Evolutionary conservation across 1,140 invertebrate species (phyloP).

Genomic region (Drosophila guanche): DNA sequence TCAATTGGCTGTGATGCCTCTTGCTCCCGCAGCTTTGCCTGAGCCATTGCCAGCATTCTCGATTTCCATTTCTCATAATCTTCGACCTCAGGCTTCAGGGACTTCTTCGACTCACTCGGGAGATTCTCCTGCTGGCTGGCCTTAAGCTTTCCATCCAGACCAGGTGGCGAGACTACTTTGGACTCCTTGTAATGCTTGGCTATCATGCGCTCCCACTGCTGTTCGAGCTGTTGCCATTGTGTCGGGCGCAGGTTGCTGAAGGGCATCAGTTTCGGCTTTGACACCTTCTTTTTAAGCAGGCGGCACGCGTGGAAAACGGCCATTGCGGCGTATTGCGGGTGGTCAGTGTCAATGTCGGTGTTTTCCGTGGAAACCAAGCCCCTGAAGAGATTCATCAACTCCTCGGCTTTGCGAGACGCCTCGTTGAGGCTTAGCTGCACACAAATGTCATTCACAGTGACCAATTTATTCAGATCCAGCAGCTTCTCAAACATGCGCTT

Average conservation of each 20-base stretch:
- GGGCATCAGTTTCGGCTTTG: conserved; percentile 77
- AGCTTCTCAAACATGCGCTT: conserved; percentile 83
- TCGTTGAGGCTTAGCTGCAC: conserved; percentile 82
- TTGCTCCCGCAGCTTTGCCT: conserved; percentile 53
- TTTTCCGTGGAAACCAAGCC: conserved; percentile 48
- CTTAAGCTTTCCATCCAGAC: conserved; percentile 51
- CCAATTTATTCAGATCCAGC: conserved; percentile 78
- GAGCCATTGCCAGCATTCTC: conserved; percentile 62
- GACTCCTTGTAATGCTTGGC: conserved; percentile 61
- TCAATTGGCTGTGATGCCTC: not conserved
- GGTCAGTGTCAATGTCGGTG: conserved; percentile 61
- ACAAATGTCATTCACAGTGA: conserved; percentile 82
- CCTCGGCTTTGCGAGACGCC: conserved; percentile 75
- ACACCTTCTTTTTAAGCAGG: conserved; percentile 75
- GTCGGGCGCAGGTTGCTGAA: conserved; percentile 82
- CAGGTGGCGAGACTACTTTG: conserved; percentile 6
- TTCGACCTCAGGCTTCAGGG: conserved; percentile 46
- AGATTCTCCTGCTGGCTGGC: conserved; percentile 27
- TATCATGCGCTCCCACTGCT: conserved; percentile 82
- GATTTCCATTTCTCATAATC: conserved; percentile 79
- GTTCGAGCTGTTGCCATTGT: conserved; percentile 83
- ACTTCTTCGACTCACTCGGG: conserved; percentile 4
- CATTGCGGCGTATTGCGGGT: conserved; percentile 84
- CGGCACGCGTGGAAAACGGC: conserved; percentile 83
- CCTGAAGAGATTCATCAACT: conserved; percentile 76